Conservation (phyloP, 2,113 vertebrate genomes). For the Prunella himalayana region DNA sequence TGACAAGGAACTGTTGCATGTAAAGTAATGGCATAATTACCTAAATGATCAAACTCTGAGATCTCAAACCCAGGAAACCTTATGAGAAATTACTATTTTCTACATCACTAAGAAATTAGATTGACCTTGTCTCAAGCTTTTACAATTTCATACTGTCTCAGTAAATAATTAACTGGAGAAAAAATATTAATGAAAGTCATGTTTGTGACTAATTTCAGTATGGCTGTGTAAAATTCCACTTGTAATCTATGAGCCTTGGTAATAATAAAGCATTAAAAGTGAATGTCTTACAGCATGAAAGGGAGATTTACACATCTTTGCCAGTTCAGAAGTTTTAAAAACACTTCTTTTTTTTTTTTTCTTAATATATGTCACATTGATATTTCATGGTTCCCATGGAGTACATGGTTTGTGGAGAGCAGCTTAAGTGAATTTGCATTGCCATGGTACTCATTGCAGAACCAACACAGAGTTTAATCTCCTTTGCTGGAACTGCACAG, state of each 20-base stretch:
- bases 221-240: conserved; percentile 12
- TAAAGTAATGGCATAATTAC: conserved; percentile 23
- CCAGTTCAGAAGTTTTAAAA: background rate
- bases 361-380: background rate
- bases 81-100: background rate
- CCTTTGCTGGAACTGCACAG: background rate
- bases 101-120: conserved; percentile 34
- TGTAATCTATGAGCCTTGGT: background rate
- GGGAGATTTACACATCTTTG: background rate
- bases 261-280: background rate
- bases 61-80: background rate
- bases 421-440: conserved; percentile 25
- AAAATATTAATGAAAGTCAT: conserved; percentile 14
- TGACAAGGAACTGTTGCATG: background rate
- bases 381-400: conserved; percentile 15
- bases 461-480: background rate
- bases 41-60: background rate
- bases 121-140: conserved; percentile 14
- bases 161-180: background rate
- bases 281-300: background rate
- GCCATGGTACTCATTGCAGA: background rate
- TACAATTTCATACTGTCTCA: conserved; percentile 4
- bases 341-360: background rate
- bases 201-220: conserved; percentile 25
- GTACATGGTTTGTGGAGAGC: background rate